phyloP scores from a whole-genome alignment of 2,888 invertebrate genomes.

The Nomada fucata region DNA sequence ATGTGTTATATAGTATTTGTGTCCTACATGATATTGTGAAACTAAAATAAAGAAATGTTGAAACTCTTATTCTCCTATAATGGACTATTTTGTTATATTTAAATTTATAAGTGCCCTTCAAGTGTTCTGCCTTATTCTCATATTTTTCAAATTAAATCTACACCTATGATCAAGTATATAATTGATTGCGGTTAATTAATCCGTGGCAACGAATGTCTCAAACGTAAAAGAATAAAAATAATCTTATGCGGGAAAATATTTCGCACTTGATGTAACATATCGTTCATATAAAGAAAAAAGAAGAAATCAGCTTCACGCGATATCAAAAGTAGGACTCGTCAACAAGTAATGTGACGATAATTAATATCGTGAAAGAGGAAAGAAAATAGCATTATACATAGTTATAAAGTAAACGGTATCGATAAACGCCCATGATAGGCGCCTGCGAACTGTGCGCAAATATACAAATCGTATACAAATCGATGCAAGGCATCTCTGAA shows the following conservation, averaged over 20 bases:
- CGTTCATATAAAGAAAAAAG: neutral
- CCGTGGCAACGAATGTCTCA: neutral
- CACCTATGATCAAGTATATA: too few species aligned
- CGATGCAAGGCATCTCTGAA: slow-evolving; percentile 3
- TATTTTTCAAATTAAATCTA: neutral
- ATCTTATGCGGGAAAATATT: slow-evolving; percentile 1
- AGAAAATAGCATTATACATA: neutral
- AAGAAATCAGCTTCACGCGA: neutral
- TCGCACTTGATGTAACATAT: neutral
- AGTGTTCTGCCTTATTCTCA: neutral
- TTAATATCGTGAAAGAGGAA: slow-evolving; percentile 30
- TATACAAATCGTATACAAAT: neutral
- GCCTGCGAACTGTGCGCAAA: slow-evolving; percentile 5
- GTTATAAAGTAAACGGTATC: slow-evolving; percentile 16
- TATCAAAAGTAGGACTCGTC: neutral
- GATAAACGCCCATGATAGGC: slow-evolving; percentile 11
- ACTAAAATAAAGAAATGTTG: neutral
- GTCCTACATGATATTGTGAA: slow-evolving; percentile 1
- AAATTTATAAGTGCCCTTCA: too few species aligned
- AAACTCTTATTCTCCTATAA: too few species aligned
- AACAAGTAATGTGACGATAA: slow-evolving; percentile 37
- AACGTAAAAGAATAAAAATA: slow-evolving; percentile 7
- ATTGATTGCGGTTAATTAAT: too few species aligned
- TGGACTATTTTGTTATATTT: too few species aligned
- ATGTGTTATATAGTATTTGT: slow-evolving; percentile 11